Base-by-base conservation (phyloP, 2,888 invertebrate genomes). In the Thelaira solivaga region DNA sequence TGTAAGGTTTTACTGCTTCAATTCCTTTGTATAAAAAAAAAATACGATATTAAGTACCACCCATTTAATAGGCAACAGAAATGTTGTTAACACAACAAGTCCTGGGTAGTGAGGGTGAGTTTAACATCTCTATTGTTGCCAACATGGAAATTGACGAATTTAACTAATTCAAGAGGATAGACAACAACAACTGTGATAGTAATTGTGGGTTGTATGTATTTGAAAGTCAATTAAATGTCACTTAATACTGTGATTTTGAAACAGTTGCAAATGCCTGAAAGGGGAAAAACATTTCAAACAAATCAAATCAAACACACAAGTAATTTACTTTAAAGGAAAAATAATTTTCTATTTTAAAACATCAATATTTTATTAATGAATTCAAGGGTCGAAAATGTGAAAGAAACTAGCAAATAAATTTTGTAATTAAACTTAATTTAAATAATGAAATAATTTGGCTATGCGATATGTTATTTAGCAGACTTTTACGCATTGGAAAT, bases 171-270 rank as follows among this genome's bases (percentile, higher is more conserved):
- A n/a, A n/a, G n/a, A n/a, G n/a, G n/a, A n/a, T n/a, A n/a, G n/a
- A n/a, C 57, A 69, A 13, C 39, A 64, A 57, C 31, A 75, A 74
- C 36, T 11, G 26, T 45, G 59, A 62, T 26, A 68, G 72, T 80
- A 80, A 80, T 81, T 82, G 68, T 79, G 80, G 76, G 80, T 78
- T 82, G 65, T 64, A n/a, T n/a, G n/a, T n/a, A 47, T 36, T 47
- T 65, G 59, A 59, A n/a, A 72, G 62, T 74, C 81, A 82, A 82
- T 82, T 82, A 82, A 81, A 78, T 81, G 81, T 73, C 82, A 82
- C 79, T 82, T 80, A 81, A 80, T 80, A 77, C 68, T 36, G 53
- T 74, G 69, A 67, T 75, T 79, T 78, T 34, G 29, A 49, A 61
- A 64, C 62, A 59, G 45, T 68, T 62, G 61, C 24, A 65, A 31